Conservation (phyloP, 2,888 invertebrate genomes). For the Lithophane socia region DNA sequence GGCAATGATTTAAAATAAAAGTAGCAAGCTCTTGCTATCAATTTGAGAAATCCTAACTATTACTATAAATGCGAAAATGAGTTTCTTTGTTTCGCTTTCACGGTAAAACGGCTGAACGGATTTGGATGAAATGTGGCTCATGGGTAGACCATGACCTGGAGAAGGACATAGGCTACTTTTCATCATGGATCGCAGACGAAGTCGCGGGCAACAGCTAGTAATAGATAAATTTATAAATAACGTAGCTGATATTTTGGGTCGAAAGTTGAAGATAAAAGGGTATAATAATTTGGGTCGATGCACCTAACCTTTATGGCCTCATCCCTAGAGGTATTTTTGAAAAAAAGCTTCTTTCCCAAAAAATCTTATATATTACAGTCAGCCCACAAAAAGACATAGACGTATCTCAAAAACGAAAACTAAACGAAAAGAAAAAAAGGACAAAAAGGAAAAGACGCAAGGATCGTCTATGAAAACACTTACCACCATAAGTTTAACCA, state of each 20-base stretch:
- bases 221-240: background rate
- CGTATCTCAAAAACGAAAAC: no score
- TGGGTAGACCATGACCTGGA: no score
- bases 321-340: background rate
- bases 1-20: background rate
- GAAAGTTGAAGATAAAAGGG: background rate
- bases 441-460: background rate
- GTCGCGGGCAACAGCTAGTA: no score
- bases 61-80: no score
- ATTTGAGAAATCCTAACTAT: no score
- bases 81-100: no score
- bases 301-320: background rate
- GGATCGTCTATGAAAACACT: slow-evolving; percentile 43
- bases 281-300: background rate
- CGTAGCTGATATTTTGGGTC: background rate
- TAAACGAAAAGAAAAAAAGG: no score
- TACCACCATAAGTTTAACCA: slow-evolving; percentile 93
- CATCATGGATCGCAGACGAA: no score
- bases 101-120: no score
- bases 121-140: no score
- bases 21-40: background rate
- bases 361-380: background rate
- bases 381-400: background rate
- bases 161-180: no score
- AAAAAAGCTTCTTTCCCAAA: no score